A percentile compares a stretch with the other conserved stretches of the same genome.
These are phyloP conservation scores for Oryzias melastigma DNA, from an alignment of 2,113 vertebrate species.

Conservation along the genomic window DNA sequence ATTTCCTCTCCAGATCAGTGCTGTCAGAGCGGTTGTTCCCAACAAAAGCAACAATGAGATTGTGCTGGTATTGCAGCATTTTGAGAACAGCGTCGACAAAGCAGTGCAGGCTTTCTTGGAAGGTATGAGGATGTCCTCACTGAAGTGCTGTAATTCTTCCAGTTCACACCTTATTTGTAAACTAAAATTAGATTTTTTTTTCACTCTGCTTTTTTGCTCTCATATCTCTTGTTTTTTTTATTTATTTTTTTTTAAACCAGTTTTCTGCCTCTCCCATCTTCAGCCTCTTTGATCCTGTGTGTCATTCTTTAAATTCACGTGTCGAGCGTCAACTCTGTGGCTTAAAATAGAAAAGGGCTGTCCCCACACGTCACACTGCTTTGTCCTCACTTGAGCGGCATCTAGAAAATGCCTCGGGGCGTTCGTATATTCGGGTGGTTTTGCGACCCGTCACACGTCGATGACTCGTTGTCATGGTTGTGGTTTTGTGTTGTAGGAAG, in stretches of 20 bases:
- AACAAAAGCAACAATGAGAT: slow-evolving; percentile 99
- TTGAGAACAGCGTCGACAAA: slow-evolving; percentile 92
- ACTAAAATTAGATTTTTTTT: neutral
- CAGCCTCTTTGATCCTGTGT: neutral
- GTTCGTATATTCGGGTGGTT: slow-evolving; percentile 8
- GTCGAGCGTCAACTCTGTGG: slow-evolving; percentile 20
- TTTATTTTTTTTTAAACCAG: neutral
- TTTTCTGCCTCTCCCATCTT: neutral
- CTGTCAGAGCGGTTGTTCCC: slow-evolving; percentile 90
- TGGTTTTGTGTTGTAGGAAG: slow-evolving; percentile 76
- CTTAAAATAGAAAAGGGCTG: slow-evolving; percentile 28
- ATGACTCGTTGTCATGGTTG: slow-evolving; percentile 19
- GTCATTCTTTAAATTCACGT: slow-evolving; percentile 17
- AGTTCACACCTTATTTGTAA: neutral
- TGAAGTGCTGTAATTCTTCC: neutral
- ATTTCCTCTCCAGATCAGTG: slow-evolving; percentile 80
- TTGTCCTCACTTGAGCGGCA: slow-evolving; percentile 18
- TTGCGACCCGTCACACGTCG: neutral
- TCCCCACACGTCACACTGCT: slow-evolving; percentile 32
- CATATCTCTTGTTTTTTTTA: neutral
- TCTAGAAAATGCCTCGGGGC: slow-evolving; percentile 3
- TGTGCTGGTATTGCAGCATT: slow-evolving; percentile 92
- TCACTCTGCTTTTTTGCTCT: neutral
- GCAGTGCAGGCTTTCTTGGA: slow-evolving; percentile 95
- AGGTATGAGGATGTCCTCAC: slow-evolving; percentile 74